Base-by-base conservation (phyloP, 2,888 invertebrate species). In the Alcis repandata region DNA sequence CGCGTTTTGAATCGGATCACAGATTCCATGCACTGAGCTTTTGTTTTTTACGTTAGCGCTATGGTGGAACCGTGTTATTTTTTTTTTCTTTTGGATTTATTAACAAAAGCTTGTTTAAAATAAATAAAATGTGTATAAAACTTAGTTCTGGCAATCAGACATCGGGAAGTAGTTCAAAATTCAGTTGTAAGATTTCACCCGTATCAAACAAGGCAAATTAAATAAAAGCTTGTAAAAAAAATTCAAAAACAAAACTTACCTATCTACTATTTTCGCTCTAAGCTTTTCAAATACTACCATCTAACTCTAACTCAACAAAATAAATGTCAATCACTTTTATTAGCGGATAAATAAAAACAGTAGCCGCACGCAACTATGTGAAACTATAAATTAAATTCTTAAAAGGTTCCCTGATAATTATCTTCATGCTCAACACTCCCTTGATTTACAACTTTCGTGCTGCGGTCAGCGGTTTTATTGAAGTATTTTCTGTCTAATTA, bases 301-400 rank as follows among this genome's bases (percentile, higher is more conserved):
- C 53, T n/a, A n/a, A n/a, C 56, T 43, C 59, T 48, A 72, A 77
- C 74, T 73, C 70, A 63, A 76, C 82, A 72, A 80, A 86, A 87
- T 88, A 83, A 88, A 87, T 86, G 90, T 89, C 89, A 90, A 87
- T 91, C 88, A 89, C 77, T 86, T 91, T 91, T 90, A 91, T 87
- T 85, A 83, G 83, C 80, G 84, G 87, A 87, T 85, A 84, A 88
- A 89, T 73, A 90, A 88, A 89, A 90, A 88, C 89, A 82, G 90
- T 89, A 87, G 89, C 88, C 69, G 71, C 79, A 76, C 74, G 76
- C 71, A 75, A 75, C 70, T 60, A 66, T 66, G 79, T 76, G 73
- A 73, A 82, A 83, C 86, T 78, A 87, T 92, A 90, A 88, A 89
- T 86, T 84, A 79, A 68, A 73, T 75, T 79, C 74, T 78, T 79